phyloP scores from a whole-genome alignment of 2,797 vertebrate genomes.

The Platyrinchus mystaceus region DNA sequence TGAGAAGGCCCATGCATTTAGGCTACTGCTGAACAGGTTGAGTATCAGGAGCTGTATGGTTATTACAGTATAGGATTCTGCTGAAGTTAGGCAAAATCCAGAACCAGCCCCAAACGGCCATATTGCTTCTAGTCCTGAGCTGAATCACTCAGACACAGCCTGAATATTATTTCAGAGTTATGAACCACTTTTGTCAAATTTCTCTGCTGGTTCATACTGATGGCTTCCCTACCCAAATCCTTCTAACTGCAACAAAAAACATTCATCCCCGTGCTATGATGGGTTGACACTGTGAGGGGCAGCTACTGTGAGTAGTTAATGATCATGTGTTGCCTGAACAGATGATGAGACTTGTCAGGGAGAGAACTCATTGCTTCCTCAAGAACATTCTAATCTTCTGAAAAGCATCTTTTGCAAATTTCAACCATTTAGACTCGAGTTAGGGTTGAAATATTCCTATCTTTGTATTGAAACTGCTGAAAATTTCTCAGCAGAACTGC shows the following conservation, averaged over 20 bases:
- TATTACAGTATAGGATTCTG: neutral
- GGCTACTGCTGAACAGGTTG: neutral
- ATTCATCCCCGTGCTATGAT: rapidly evolving
- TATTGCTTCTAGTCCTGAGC: neutral
- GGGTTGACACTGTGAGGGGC: neutral
- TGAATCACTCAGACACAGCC: neutral
- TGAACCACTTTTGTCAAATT: neutral
- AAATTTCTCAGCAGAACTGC: neutral
- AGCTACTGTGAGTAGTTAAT: neutral
- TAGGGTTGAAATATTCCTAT: neutral
- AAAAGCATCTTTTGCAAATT: neutral
- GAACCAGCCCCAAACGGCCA: neutral
- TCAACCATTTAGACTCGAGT: neutral
- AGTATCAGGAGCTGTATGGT: neutral
- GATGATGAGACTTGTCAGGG: neutral
- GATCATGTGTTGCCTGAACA: neutral
- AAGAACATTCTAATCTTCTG: neutral
- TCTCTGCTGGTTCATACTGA: neutral
- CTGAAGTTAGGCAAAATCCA: neutral
- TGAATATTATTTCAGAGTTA: neutral
- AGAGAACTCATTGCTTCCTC: neutral
- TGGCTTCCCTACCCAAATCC: neutral
- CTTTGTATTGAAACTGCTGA: neutral
- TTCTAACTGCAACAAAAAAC: neutral
- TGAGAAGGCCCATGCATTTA: neutral